Conservation (phyloP, 2,888 invertebrate genomes). For the Xestia rhomboidea region DNA sequence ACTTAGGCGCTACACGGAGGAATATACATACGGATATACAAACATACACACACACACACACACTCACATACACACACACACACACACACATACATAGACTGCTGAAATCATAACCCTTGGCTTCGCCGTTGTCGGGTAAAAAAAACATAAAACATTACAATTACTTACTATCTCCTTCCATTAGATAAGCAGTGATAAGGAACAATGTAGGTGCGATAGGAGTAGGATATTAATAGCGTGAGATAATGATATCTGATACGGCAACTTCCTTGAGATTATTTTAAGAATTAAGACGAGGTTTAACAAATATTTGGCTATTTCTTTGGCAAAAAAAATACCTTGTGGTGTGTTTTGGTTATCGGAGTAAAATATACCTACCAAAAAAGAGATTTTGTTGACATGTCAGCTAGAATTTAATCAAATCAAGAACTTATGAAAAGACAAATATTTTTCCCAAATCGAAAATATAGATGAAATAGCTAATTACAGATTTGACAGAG, state of each 20-base stretch:
- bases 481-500: no score
- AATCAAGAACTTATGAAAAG: neutral
- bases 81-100: no score
- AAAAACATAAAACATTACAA: slow-evolving; percentile 1
- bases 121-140: no score
- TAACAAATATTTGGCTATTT: no score
- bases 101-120: no score
- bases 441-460: no score
- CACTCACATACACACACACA: no score
- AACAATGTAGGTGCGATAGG: slow-evolving; percentile 10
- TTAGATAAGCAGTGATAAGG: slow-evolving; percentile 29
- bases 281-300: neutral
- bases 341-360: neutral
- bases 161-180: neutral
- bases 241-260: slow-evolving; percentile 44
- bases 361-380: neutral
- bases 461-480: neutral
- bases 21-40: no score
- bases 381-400: neutral
- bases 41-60: no score
- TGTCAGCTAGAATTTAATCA: neutral
- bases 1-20: no score
- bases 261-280: slow-evolving; percentile 38
- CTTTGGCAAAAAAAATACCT: neutral
- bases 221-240: slow-evolving; percentile 5